Percentiles rank a stretch among this genome's conserved stretches.
phyloP scores from a whole-genome alignment of 2,797 vertebrate species.

The Delichon dasypus region DNA sequence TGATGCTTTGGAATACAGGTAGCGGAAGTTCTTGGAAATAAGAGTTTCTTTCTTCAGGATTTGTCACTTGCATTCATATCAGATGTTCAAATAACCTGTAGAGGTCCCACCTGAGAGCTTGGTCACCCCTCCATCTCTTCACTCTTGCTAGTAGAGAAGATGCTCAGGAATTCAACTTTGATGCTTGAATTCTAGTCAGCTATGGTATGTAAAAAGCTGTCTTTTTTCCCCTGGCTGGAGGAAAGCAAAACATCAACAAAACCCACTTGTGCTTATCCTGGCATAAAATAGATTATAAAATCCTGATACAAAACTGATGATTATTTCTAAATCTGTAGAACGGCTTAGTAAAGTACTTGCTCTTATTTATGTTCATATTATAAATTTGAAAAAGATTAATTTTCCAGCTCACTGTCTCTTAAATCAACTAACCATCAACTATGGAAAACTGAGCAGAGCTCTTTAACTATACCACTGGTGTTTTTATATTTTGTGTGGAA shows the following conservation, averaged over 20 bases:
- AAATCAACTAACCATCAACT: constrained; percentile 3
- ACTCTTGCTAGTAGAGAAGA: background rate
- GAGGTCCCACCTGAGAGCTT: background rate
- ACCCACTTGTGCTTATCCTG: background rate
- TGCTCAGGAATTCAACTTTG: background rate
- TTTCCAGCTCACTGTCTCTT: constrained; percentile 31
- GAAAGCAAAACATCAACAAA: background rate
- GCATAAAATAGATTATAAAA: constrained; percentile 16
- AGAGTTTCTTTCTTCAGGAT: background rate
- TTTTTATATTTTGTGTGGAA: background rate
- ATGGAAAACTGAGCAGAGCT: background rate
- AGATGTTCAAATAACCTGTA: background rate
- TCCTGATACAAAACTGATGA: background rate
- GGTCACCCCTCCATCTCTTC: background rate
- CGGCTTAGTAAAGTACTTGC: background rate
- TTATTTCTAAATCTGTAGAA: background rate
- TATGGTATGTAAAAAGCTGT: background rate
- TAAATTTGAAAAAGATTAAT: background rate
- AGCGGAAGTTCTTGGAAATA: background rate
- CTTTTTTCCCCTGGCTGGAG: background rate
- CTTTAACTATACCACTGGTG: background rate
- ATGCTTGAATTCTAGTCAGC: background rate
- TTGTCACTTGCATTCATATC: background rate
- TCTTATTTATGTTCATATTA: background rate
- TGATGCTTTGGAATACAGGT: background rate